These are phyloP conservation scores for Euwallacea similis DNA, from an alignment of 1,140 invertebrate genomes.

Conservation along the genomic window DNA sequence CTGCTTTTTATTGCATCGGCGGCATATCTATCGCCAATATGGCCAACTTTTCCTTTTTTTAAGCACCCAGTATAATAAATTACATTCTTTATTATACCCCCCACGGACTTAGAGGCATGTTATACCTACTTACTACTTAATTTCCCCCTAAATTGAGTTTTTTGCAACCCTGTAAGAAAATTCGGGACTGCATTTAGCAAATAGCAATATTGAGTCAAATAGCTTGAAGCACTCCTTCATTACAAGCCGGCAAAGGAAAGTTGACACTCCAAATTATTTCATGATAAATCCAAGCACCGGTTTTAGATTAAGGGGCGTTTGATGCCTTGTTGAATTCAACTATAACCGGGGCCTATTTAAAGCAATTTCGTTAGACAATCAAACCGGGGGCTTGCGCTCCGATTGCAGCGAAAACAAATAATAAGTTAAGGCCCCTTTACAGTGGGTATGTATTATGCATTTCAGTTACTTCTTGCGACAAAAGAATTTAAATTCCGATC, in stretches of 20 bases:
- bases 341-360: slow-evolving; percentile 16
- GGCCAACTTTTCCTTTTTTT: slow-evolving; percentile 22
- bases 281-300: neutral
- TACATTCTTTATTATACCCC: no score
- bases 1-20: slow-evolving; percentile 22
- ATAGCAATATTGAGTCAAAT: slow-evolving; percentile 43
- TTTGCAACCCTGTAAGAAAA: slow-evolving; percentile 23
- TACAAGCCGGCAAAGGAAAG: neutral
- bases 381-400: slow-evolving; percentile 14
- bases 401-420: slow-evolving; percentile 29
- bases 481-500: slow-evolving; percentile 27
- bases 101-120: no score
- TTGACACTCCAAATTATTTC: neutral
- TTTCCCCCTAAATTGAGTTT: no score
- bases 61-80: neutral
- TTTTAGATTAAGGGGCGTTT: neutral
- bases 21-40: slow-evolving; percentile 18
- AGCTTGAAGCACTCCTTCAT: slow-evolving; percentile 8
- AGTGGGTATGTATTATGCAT: slow-evolving; percentile 26
- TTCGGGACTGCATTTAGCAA: slow-evolving; percentile 40
- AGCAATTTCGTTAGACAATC: slow-evolving; percentile 32
- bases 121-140: no score
- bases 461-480: slow-evolving; percentile 17
- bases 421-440: slow-evolving; percentile 13
- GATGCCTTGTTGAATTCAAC: neutral